Evolutionary conservation across 2,113 vertebrate genomes (phyloP).

Genomic region (Anoplopoma fimbria): DNA sequence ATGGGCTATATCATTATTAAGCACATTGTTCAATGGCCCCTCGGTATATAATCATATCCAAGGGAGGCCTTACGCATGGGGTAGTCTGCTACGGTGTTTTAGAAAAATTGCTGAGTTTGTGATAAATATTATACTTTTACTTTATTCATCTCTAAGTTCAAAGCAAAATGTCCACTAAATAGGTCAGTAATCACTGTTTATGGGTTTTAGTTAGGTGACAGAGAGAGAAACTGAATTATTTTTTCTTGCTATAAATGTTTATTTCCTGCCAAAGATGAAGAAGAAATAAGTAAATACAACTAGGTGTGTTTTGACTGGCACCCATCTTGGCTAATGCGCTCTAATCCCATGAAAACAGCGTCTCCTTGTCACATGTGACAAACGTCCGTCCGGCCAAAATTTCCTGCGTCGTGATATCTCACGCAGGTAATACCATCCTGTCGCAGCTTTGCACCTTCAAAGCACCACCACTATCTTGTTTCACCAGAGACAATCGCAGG

Average conservation of each 20-base stretch:
- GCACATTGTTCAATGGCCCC: slow-evolving; percentile 49
- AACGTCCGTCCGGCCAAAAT: slow-evolving; percentile 63
- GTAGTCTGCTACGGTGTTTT: slow-evolving; percentile 59
- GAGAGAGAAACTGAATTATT: slow-evolving; percentile 44
- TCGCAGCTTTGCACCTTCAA: slow-evolving; percentile 74
- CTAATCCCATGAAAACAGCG: slow-evolving; percentile 68
- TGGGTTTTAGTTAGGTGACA: slow-evolving; percentile 37
- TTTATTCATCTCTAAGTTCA: slow-evolving; percentile 54
- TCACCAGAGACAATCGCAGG: slow-evolving; percentile 78
- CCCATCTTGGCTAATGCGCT: slow-evolving; percentile 67
- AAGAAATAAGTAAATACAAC: slow-evolving; percentile 52
- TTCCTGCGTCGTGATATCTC: slow-evolving; percentile 29
- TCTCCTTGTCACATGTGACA: slow-evolving; percentile 56
- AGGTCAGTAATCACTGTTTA: slow-evolving; percentile 48
- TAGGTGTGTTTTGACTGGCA: slow-evolving; percentile 64
- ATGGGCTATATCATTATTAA: slow-evolving; percentile 60
- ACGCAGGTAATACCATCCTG: slow-evolving; percentile 62
- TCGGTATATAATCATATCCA: slow-evolving; percentile 51
- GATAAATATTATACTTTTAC: slow-evolving; percentile 23
- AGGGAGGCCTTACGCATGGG: slow-evolving; percentile 11
- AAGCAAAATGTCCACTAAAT: slow-evolving; percentile 61
- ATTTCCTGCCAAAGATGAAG: slow-evolving; percentile 64
- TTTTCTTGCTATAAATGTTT: slow-evolving; percentile 56
- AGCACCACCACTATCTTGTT: slow-evolving; percentile 74
- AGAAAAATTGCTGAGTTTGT: slow-evolving; percentile 59